Conservation (phyloP, 1,140 invertebrate genomes). For the Drosophila sp. region DNA sequence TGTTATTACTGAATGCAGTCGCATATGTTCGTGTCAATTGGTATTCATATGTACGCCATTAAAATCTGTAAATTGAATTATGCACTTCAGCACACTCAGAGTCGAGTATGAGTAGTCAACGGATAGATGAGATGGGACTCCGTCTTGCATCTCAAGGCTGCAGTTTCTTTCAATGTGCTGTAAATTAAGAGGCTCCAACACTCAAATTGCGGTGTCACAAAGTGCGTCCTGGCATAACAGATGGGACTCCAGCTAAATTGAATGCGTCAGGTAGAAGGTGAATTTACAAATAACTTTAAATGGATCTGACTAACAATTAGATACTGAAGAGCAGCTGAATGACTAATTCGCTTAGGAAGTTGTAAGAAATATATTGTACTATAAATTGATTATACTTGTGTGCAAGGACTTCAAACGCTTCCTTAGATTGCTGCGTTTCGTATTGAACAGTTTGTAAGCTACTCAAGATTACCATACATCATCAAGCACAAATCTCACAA, state of each 20-base stretch:
- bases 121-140: slow-evolving; percentile 12
- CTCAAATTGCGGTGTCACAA: slow-evolving; percentile 35
- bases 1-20: slow-evolving; percentile 50
- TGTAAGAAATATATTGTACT: not conserved
- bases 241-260: slow-evolving; percentile 13
- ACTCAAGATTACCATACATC: slow-evolving; percentile 10
- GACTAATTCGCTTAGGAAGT: not conserved
- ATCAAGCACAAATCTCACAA: slow-evolving; percentile 3
- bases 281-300: not conserved
- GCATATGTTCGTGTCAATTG: slow-evolving; percentile 72
- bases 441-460: not conserved
- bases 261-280: slow-evolving; percentile 9
- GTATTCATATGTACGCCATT: slow-evolving; percentile 51
- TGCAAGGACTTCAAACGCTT: not conserved
- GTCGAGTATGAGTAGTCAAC: not conserved
- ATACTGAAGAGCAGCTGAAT: not conserved
- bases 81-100: slow-evolving; percentile 32
- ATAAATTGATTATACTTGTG: not conserved
- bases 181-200: slow-evolving; percentile 44
- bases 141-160: slow-evolving; percentile 15
- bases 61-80: slow-evolving; percentile 67
- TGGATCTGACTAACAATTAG: not conserved
- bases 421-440: not conserved
- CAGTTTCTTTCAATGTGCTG: slow-evolving; percentile 47
- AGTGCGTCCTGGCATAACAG: slow-evolving; percentile 16